A percentile compares a stretch with the other conserved stretches of the same genome.
These are phyloP conservation scores for Athalia circularis DNA, from an alignment of 2,888 invertebrate species.

Conservation along the genomic window DNA sequence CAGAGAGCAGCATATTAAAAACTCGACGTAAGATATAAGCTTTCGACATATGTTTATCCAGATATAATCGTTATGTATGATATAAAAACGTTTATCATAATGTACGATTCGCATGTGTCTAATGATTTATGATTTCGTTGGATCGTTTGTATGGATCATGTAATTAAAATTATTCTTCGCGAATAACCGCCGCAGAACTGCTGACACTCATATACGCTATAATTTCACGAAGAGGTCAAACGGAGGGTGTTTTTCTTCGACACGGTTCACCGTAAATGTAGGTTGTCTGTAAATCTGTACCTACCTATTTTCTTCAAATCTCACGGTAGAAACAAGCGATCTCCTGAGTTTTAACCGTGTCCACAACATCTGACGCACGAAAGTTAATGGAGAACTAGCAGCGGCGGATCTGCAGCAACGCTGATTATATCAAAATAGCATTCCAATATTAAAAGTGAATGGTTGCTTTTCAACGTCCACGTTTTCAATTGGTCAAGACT, in stretches of 20 bases:
- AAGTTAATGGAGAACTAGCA: conserved; percentile 13
- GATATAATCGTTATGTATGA: no score
- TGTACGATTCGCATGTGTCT: not conserved
- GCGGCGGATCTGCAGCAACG: not conserved
- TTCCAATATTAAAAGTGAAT: conserved; percentile 26
- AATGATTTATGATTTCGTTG: conserved; percentile 40
- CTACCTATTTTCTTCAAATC: conserved; percentile 1
- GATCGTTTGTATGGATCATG: conserved; percentile 6
- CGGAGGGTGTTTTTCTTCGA: not conserved
- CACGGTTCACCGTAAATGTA: conserved; percentile 21
- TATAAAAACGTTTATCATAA: no score
- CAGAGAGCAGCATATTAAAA: not conserved
- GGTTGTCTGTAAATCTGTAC: not conserved
- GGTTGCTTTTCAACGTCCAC: conserved; percentile 19
- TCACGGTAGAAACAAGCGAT: not conserved
- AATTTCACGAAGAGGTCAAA: conserved; percentile 7
- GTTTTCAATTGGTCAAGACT: conserved; percentile 31
- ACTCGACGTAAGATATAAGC: not conserved
- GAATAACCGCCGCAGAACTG: conserved; percentile 21
- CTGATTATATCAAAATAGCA: conserved; percentile 37
- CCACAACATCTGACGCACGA: conserved; percentile 20
- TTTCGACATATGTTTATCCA: not conserved
- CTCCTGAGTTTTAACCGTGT: conserved; percentile 13
- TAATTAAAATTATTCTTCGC: conserved; percentile 7
- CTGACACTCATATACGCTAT: not conserved